Base-by-base conservation (phyloP, 2,113 vertebrate species). In the Chloropsis cyanopogon region DNA sequence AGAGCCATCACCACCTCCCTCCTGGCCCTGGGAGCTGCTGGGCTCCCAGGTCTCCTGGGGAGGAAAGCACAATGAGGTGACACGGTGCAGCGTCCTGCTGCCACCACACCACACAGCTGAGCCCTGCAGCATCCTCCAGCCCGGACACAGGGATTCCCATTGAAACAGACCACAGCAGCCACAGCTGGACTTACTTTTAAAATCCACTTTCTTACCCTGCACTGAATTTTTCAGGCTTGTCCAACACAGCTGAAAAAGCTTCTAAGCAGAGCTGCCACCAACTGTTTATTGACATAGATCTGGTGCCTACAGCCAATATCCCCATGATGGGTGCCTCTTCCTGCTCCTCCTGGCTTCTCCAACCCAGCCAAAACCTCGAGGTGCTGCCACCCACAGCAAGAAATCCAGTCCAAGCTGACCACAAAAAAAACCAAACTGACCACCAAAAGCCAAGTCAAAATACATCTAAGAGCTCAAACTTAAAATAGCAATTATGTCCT, bases 11-110 rank as follows among this genome's bases (percentile, higher is more conserved):
- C 20, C 39, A 2, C 7, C 53, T 28, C 63, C 42, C 47, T 44
- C 26, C 54, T 2, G 1, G 16, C 57, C 5, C 0, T 0, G 0
- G 57, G 31, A 76, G 57, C 61, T 56, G 59, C 57, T 0, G 4
- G 44, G 66, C 49, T 47, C 49, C 20, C 46, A 4, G 8, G 9
- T 10, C 33, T 21, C 57, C 63, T 47, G 1, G 1, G 8, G 29
- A 44, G 54, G 69, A 44, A n/a, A 57, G n/a, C 50, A 53, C 3
- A 0, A 28, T 0, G 11, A 5, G 3, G 56, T 35, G 60, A 75
- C 5, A 1, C 0, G 5, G 53, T 42, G 42, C 69, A 66, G 31
- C 10, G 23, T 54, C 79, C 79, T 75, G 46, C 75, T 7, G 60
- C 41, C 42, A 5, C 39, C 28, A 17, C 22, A 46, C 31, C 47